phyloP scores from a whole-genome alignment of 2,888 invertebrate genomes.

The Venusia cambrica region DNA sequence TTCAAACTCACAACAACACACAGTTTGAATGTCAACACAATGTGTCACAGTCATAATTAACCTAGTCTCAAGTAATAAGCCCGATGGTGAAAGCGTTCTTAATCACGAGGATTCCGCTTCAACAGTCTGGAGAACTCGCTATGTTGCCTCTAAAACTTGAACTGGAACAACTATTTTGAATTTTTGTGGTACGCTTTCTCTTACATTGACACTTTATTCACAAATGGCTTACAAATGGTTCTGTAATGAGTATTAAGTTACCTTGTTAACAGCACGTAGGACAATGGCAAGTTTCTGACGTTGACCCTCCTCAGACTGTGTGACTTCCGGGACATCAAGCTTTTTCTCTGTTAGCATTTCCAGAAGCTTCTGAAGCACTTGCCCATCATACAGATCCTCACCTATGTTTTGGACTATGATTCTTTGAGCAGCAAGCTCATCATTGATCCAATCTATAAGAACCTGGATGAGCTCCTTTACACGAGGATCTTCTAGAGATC shows the following conservation, averaged over 20 bases:
- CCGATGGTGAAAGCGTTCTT: too few species aligned
- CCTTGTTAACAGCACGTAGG: slow-evolving; percentile 92
- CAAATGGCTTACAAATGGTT: too few species aligned
- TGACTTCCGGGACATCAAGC: slow-evolving; percentile 98
- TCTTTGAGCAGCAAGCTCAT: slow-evolving; percentile 96
- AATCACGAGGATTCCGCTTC: too few species aligned
- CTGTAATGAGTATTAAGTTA: slow-evolving; percentile 52
- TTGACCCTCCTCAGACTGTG: slow-evolving; percentile 98
- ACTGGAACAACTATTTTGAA: too few species aligned
- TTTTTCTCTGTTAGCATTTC: slow-evolving; percentile 94
- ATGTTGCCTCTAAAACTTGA: too few species aligned
- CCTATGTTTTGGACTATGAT: slow-evolving; percentile 98
- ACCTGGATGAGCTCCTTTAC: slow-evolving; percentile 91
- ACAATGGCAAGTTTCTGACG: slow-evolving; percentile 96
- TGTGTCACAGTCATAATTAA: too few species aligned
- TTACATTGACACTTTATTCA: too few species aligned
- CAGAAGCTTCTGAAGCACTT: slow-evolving; percentile 85
- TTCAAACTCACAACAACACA: too few species aligned
- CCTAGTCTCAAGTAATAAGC: too few species aligned
- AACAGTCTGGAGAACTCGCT: too few species aligned
- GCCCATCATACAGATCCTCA: slow-evolving; percentile 99
- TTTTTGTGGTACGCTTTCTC: too few species aligned
- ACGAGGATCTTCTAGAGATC: slow-evolving; percentile 92
- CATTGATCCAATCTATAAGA: slow-evolving; percentile 98
- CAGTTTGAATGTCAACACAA: too few species aligned